Percentiles rank a stretch among this genome's conserved stretches.
Conservation (phyloP, 2,797 vertebrate species). For the Periophthalmus magnuspinnatus region DNA sequence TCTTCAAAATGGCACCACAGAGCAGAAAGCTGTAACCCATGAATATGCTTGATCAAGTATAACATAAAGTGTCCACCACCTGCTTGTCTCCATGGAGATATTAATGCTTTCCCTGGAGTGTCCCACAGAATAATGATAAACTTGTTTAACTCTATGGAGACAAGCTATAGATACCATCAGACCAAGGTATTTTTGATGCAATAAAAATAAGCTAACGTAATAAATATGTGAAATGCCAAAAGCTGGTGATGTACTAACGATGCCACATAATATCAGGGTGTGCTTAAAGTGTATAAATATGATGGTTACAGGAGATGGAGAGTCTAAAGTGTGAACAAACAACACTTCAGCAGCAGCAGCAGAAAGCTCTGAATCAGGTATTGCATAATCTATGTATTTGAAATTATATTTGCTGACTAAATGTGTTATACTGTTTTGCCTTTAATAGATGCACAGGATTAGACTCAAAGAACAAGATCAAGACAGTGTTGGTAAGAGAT, state of each 20-base stretch:
- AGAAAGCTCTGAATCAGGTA: constrained; percentile 55
- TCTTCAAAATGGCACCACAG: too few species aligned
- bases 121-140: too few species aligned
- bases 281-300: not conserved
- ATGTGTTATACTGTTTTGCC: constrained; percentile 1
- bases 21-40: too few species aligned
- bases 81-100: too few species aligned
- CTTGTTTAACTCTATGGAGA: too few species aligned
- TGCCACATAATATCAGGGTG: not conserved
- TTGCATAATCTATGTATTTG: not conserved
- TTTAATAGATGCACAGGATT: constrained; percentile 27
- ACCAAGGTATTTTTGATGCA: too few species aligned
- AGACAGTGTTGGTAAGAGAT: constrained; percentile 34
- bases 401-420: not conserved
- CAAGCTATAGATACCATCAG: too few species aligned
- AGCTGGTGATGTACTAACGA: not conserved
- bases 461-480: constrained; percentile 12
- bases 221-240: too few species aligned
- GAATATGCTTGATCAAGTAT: too few species aligned
- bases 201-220: too few species aligned
- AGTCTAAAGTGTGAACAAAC: constrained; percentile 48
- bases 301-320: constrained; percentile 41
- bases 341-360: constrained; percentile 53
- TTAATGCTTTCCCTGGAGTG: too few species aligned
- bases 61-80: not conserved